Conservation (phyloP, 2,888 invertebrate species). For the Selenia dentaria region DNA sequence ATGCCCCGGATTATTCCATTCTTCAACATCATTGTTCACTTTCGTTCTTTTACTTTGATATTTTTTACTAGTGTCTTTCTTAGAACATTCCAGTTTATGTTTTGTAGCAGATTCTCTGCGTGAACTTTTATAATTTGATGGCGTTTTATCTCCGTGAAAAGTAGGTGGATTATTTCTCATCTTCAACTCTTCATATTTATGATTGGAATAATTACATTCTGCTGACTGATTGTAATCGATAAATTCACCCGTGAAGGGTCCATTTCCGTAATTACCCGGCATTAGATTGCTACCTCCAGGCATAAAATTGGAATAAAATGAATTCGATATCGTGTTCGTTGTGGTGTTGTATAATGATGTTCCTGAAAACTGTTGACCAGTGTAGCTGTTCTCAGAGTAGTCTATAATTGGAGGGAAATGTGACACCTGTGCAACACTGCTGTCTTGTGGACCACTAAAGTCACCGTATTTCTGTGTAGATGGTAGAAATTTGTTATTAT, state of each 20-base stretch:
- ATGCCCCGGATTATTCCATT: constrained; percentile 70
- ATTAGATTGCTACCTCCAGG: constrained; percentile 70
- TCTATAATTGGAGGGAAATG: constrained; percentile 77
- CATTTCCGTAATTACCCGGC: constrained; percentile 67
- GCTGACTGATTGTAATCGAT: constrained; percentile 73
- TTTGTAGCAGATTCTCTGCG: constrained; percentile 71
- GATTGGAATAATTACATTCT: constrained; percentile 74
- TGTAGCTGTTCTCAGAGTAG: constrained; percentile 70
- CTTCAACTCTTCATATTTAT: constrained; percentile 75
- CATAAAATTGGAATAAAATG: constrained; percentile 78
- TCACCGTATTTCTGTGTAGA: constrained; percentile 70
- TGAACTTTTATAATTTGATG: constrained; percentile 62
- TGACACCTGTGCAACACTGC: constrained; percentile 74
- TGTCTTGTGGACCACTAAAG: constrained; percentile 63
- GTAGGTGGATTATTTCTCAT: constrained; percentile 64
- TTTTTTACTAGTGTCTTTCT: constrained; percentile 73
- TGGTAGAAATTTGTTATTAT: constrained; percentile 60
- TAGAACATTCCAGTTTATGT: constrained; percentile 78
- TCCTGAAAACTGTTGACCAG: constrained; percentile 72
- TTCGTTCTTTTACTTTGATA: constrained; percentile 73
- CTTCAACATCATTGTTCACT: constrained; percentile 63
- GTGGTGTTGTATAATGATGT: constrained; percentile 74
- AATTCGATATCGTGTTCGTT: constrained; percentile 75
- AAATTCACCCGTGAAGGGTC: constrained; percentile 69
- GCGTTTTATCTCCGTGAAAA: constrained; percentile 64